These are phyloP conservation scores for Galerucella nymphaeae DNA, from an alignment of 2,888 invertebrate genomes.

Conservation along the genomic window DNA sequence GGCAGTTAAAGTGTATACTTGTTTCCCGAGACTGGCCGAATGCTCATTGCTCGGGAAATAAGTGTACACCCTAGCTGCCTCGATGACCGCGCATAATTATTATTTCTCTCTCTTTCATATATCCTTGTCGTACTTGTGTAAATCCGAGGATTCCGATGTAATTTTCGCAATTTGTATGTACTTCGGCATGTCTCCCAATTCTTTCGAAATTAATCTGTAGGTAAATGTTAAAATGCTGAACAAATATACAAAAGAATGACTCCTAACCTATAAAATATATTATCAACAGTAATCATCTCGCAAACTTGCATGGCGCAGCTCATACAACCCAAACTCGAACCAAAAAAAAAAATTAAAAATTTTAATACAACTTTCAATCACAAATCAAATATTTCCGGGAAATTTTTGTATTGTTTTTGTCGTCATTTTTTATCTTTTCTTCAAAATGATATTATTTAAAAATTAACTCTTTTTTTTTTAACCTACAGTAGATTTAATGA, in stretches of 20 bases:
- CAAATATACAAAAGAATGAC: slow-evolving; percentile 51
- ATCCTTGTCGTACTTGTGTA: too few relatives aligned
- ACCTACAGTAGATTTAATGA: slow-evolving; percentile 54
- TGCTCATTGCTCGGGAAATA: too few relatives aligned
- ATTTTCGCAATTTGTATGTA: too few relatives aligned
- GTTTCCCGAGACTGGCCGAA: too few relatives aligned
- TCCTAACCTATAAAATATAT: slow-evolving; percentile 48
- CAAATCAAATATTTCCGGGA: slow-evolving; percentile 41
- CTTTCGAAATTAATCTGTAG: slow-evolving; percentile 44
- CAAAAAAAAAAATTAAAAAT: slow-evolving; percentile 32
- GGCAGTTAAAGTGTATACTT: too few relatives aligned
- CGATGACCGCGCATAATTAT: too few relatives aligned
- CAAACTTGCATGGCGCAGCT: slow-evolving; percentile 42
- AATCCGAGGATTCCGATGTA: too few relatives aligned
- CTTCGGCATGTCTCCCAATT: slow-evolving; percentile 47
- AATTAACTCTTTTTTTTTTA: slow-evolving; percentile 41
- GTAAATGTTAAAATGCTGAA: slow-evolving; percentile 41
- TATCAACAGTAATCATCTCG: slow-evolving; percentile 50
- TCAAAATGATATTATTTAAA: slow-evolving; percentile 46
- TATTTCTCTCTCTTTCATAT: too few relatives aligned
- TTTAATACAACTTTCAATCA: slow-evolving; percentile 42
- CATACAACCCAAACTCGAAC: slow-evolving; percentile 38
- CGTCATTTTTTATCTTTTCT: slow-evolving; percentile 46
- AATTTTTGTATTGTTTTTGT: slow-evolving; percentile 44
- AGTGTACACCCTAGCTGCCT: too few relatives aligned